phyloP scores from a whole-genome alignment of 2,888 invertebrate species.

The Ametastegia equiseti region DNA sequence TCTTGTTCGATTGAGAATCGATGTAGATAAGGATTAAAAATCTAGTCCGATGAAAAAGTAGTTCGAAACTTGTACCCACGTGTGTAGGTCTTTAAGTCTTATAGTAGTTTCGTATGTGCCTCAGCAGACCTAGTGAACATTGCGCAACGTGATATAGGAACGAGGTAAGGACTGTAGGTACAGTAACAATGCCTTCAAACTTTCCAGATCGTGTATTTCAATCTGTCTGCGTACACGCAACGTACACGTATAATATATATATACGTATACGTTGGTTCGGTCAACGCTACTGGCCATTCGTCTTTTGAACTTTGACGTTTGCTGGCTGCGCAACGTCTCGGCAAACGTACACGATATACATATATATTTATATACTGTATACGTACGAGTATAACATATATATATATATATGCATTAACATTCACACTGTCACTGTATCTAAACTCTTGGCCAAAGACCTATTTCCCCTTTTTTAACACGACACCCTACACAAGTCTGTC shows the following conservation, averaged over 20 bases:
- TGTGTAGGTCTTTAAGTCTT: not conserved
- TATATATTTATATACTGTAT: not conserved
- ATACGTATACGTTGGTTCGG: no score
- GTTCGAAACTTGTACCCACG: not conserved
- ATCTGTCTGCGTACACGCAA: conserved; percentile 43
- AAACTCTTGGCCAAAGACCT: conserved; percentile 19
- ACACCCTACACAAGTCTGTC: not conserved
- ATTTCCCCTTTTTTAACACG: conserved; percentile 20
- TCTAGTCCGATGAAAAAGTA: not conserved
- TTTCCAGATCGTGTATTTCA: conserved; percentile 46
- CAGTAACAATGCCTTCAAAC: conserved; percentile 36
- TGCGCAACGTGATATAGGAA: not conserved
- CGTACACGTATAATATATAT: no score
- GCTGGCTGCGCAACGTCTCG: conserved; percentile 2
- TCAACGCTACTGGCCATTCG: conserved; percentile 46
- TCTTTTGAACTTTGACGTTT: conserved; percentile 45
- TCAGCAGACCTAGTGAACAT: not conserved
- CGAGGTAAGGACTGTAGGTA: conserved; percentile 1
- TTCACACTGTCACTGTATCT: not conserved
- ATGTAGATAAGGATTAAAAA: not conserved
- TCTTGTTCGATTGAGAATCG: no score
- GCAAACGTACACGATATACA: not conserved
- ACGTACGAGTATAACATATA: not conserved
- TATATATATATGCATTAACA: not conserved
- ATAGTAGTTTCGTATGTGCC: no score